Conservation (phyloP, 2,797 vertebrate species). For the Borostomias antarcticus region DNA sequence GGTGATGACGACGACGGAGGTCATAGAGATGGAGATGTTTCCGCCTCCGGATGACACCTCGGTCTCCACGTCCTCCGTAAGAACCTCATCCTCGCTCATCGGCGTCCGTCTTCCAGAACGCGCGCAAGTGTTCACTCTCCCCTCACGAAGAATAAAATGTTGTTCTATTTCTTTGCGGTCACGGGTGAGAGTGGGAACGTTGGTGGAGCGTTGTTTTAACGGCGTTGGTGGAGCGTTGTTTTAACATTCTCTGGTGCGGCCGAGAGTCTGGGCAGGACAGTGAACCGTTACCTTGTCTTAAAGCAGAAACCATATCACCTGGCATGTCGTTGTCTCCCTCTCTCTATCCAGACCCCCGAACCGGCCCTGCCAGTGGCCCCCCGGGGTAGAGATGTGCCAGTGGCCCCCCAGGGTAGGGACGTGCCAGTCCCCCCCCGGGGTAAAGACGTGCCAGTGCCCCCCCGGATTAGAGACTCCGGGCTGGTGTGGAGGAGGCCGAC, state of each 20-base stretch:
- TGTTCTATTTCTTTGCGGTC: neutral
- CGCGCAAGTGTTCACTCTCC: no score
- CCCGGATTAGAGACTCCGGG: neutral
- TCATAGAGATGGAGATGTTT: slow-evolving; percentile 9
- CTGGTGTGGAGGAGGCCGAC: slow-evolving; percentile 60
- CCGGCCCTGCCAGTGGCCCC: no score
- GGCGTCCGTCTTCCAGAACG: neutral
- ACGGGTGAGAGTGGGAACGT: no score
- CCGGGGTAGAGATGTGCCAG: no score
- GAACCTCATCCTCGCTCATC: neutral
- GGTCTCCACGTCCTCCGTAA: neutral
- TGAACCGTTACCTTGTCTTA: no score
- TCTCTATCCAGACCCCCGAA: neutral
- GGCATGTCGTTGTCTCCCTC: neutral
- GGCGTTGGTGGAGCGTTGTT: neutral
- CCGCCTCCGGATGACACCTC: neutral
- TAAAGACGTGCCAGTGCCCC: neutral
- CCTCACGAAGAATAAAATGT: neutral
- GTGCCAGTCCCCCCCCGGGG: no score
- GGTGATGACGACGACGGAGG: neutral
- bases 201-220: neutral
- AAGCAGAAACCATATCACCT: no score
- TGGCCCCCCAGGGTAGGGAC: neutral
- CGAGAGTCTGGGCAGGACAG: neutral
- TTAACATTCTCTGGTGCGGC: neutral